Percentiles rank a stretch among this genome's conserved stretches.
phyloP scores from a whole-genome alignment of 2,797 vertebrate species.

The Xenopus petersii region DNA sequence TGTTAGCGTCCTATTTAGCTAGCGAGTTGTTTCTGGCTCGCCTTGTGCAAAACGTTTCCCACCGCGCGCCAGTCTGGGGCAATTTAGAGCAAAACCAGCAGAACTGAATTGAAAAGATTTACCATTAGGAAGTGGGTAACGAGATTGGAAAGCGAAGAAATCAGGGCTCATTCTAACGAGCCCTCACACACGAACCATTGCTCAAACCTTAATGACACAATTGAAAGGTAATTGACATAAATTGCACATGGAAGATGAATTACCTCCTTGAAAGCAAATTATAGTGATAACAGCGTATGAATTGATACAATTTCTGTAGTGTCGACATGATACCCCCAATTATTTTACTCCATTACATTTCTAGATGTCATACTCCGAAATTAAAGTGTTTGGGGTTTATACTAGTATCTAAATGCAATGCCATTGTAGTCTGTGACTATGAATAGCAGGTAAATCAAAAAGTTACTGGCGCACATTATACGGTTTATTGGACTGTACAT shows the following conservation, averaged over 20 bases:
- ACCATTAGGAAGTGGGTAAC: not conserved
- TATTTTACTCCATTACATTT: slow-evolving; percentile 19
- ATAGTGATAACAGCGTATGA: slow-evolving; percentile 29
- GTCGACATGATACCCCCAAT: slow-evolving; percentile 22
- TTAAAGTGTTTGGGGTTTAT: slow-evolving; percentile 2
- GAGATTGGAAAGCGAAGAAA: not conserved
- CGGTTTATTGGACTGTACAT: too few species aligned
- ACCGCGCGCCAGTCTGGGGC: not conserved
- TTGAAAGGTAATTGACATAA: slow-evolving; percentile 46
- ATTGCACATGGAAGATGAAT: slow-evolving; percentile 40
- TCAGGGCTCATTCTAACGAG: slow-evolving; percentile 29
- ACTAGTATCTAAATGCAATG: too few species aligned
- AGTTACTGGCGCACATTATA: too few species aligned
- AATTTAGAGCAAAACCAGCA: not conserved
- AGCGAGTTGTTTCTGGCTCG: not conserved
- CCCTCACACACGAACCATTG: slow-evolving; percentile 3
- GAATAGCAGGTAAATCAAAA: too few species aligned
- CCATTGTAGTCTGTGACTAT: too few species aligned
- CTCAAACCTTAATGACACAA: slow-evolving; percentile 33
- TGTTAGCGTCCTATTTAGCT: not conserved
- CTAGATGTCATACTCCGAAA: not conserved
- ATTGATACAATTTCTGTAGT: slow-evolving; percentile 28
- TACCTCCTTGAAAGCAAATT: slow-evolving; percentile 33
- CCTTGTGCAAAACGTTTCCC: not conserved
- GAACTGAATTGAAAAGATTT: not conserved